Evolutionary conservation across 1,140 invertebrate species (phyloP).

Genomic region (Amyelois transitella): DNA sequence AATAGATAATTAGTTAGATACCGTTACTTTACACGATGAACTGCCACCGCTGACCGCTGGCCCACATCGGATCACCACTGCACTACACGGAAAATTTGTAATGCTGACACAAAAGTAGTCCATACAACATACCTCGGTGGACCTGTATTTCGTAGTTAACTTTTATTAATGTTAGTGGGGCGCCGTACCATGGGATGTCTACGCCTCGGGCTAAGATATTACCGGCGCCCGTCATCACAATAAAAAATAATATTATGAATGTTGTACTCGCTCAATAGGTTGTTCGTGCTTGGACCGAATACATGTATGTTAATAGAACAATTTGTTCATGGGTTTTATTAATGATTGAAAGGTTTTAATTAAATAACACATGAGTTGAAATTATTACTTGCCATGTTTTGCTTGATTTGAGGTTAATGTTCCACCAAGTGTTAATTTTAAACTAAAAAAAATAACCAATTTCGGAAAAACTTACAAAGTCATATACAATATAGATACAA

Average conservation of each 20-base stretch:
- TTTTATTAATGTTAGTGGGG: constrained; percentile 4
- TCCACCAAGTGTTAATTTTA: too few species aligned
- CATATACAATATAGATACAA: neutral
- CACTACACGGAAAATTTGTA: constrained; percentile 14
- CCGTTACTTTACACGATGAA: constrained; percentile 55
- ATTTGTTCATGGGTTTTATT: neutral
- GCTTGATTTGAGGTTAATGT: too few species aligned
- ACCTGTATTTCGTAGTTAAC: neutral
- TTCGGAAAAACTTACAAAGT: too few species aligned
- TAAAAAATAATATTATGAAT: constrained; percentile 1
- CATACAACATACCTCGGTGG: constrained; percentile 2
- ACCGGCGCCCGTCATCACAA: neutral
- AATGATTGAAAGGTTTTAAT: neutral
- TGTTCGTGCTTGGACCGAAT: neutral
- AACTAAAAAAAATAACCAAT: too few species aligned
- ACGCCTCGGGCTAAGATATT: neutral
- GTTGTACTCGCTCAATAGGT: neutral
- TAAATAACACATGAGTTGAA: neutral
- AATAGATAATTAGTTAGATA: constrained; percentile 67
- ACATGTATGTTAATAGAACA: neutral
- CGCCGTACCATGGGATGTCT: neutral
- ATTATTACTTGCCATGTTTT: too few species aligned
- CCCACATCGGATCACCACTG: constrained; percentile 34
- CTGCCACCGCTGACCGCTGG: constrained; percentile 24
- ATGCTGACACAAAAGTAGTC: constrained; percentile 16